A percentile compares a stretch with the other conserved stretches of the same genome.
Evolutionary conservation across 1,140 invertebrate species (phyloP).

Genomic region (Listronotus bonariensis): DNA sequence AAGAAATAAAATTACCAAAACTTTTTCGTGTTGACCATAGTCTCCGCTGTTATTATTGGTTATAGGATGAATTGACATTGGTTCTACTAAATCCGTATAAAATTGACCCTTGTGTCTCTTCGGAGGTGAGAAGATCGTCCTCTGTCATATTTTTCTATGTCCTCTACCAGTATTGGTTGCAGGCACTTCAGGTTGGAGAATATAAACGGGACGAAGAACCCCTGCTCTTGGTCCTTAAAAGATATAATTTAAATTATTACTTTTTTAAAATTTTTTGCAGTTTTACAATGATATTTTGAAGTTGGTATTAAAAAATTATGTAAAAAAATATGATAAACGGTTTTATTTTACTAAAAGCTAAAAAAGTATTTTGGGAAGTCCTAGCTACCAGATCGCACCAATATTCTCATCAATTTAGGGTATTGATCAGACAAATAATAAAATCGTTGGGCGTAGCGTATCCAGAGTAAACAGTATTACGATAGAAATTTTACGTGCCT

Average conservation of each 20-base stretch:
- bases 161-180: conserved; percentile 8
- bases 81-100: conserved; percentile 6
- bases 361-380: too few species aligned
- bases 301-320: not conserved
- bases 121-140: conserved; percentile 41
- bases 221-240: conserved; percentile 27
- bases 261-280: not conserved
- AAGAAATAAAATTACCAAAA: not conserved
- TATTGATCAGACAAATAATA: too few species aligned
- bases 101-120: conserved; percentile 27
- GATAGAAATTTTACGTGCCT: too few species aligned
- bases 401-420: too few species aligned
- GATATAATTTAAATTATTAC: not conserved
- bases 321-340: too few species aligned
- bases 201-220: conserved; percentile 45
- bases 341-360: too few species aligned
- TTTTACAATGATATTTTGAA: not conserved
- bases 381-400: too few species aligned
- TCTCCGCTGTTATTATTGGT: conserved; percentile 1
- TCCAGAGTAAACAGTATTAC: too few species aligned
- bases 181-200: conserved; percentile 42
- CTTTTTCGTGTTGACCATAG: not conserved
- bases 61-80: not conserved
- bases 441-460: too few species aligned
- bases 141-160: conserved; percentile 35